Percentiles rank a stretch among this genome's conserved stretches.
Conservation (phyloP, 2,797 vertebrate genomes). For the Cyclopterus lumpus region DNA sequence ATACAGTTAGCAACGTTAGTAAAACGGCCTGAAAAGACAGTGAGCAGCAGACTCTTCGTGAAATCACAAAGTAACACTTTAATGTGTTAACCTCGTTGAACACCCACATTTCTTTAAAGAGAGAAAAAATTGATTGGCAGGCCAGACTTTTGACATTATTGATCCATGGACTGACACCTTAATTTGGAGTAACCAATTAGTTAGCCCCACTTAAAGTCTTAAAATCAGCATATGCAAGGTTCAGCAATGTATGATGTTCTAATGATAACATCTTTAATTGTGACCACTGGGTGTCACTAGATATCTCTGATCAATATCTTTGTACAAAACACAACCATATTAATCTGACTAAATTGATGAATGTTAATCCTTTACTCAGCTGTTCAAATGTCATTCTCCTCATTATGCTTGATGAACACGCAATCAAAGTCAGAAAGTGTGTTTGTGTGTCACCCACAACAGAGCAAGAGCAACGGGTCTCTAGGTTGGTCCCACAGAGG, state of each 20-base stretch:
- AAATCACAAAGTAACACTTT: too few relatives aligned
- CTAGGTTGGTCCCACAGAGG: slow-evolving; percentile 72
- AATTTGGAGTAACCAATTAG: not conserved
- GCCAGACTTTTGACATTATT: not conserved
- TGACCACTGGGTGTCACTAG: slow-evolving; percentile 81
- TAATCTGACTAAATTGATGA: slow-evolving; percentile 41
- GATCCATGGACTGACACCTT: not conserved
- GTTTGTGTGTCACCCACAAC: slow-evolving; percentile 53
- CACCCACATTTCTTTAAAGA: not conserved
- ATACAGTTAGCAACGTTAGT: not conserved
- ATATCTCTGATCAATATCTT: slow-evolving; percentile 82
- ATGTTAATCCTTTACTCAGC: slow-evolving; percentile 40
- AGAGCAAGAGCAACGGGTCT: slow-evolving; percentile 44
- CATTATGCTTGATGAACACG: slow-evolving; percentile 11
- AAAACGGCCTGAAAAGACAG: not conserved
- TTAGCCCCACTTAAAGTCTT: slow-evolving; percentile 3
- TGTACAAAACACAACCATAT: slow-evolving; percentile 33
- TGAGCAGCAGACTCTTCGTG: not conserved
- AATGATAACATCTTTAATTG: slow-evolving; percentile 71
- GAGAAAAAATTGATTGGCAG: not conserved
- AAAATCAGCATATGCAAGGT: not conserved
- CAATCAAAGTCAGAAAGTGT: slow-evolving; percentile 38
- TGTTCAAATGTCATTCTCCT: slow-evolving; percentile 21
- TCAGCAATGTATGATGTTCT: slow-evolving; percentile 7
- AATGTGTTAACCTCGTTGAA: not conserved